Conservation (phyloP, 1,140 invertebrate species). For the Temnothorax longispinosus region DNA sequence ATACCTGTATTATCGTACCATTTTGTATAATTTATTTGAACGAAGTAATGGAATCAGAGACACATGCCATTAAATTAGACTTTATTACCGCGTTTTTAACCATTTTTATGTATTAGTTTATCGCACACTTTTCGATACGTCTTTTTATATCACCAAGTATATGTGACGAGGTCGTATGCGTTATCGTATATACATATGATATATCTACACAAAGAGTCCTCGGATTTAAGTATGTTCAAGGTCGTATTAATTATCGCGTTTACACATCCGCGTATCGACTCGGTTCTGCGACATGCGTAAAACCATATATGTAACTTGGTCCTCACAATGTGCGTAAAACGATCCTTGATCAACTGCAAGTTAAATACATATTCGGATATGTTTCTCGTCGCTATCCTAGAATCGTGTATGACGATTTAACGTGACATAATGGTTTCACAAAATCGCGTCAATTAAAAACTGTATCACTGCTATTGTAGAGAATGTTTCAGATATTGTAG, state of each 20-base stretch:
- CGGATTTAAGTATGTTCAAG: slow-evolving; percentile 77
- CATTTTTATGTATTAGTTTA: neutral
- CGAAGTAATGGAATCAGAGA: neutral
- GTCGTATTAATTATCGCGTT: slow-evolving; percentile 74
- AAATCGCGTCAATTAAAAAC: neutral
- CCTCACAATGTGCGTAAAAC: neutral
- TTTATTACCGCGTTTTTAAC: neutral
- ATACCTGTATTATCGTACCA: neutral
- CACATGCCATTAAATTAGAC: neutral
- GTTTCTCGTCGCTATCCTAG: neutral
- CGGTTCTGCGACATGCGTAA: slow-evolving; percentile 26
- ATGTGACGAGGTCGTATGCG: slow-evolving; percentile 66
- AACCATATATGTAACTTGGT: neutral
- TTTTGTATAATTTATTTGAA: neutral
- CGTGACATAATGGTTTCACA: neutral
- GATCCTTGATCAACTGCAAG: neutral
- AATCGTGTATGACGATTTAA: neutral
- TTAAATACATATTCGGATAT: neutral
- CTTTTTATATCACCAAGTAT: slow-evolving; percentile 46
- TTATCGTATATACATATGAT: slow-evolving; percentile 68
- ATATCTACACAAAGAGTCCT: slow-evolving; percentile 74
- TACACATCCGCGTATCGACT: slow-evolving; percentile 72
- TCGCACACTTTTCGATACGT: neutral
- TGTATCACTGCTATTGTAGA: neutral
- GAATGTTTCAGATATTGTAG: neutral